Evolutionary conservation across 2,888 invertebrate species (phyloP).

Genomic region (Vesta saturnalis): DNA sequence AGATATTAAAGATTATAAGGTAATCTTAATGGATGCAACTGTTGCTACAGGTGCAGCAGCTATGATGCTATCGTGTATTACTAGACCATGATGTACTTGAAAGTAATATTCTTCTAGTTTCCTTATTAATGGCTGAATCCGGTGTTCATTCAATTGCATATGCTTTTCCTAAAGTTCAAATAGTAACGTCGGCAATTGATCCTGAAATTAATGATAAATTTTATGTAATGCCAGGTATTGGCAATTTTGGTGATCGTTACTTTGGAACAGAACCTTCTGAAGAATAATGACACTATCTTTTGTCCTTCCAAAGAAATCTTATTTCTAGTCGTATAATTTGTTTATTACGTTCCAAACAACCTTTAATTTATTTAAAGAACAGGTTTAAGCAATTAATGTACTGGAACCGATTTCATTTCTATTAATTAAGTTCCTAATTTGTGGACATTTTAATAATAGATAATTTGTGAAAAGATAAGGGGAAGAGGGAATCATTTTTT

Average conservation of each 20-base stretch:
- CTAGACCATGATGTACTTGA: constrained; percentile 98
- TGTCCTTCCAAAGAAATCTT: background rate
- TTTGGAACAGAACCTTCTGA: constrained; percentile 94
- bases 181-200: constrained; percentile 96
- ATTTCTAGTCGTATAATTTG: background rate
- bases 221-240: constrained; percentile 97
- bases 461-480: too few relatives aligned
- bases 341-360: background rate
- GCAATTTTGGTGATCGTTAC: constrained; percentile 97
- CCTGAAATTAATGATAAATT: constrained; percentile 97
- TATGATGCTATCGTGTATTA: constrained; percentile 97
- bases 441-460: too few relatives aligned
- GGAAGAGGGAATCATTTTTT: background rate
- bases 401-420: too few relatives aligned
- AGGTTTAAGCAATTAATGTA: too few relatives aligned
- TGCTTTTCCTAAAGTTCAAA: constrained; percentile 95
- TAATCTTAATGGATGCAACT: constrained; percentile 98
- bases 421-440: too few relatives aligned
- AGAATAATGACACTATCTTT: constrained; percentile 51
- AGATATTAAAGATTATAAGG: constrained; percentile 95
- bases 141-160: constrained; percentile 99
- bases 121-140: constrained; percentile 95
- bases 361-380: too few relatives aligned
- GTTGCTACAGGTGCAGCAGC: constrained; percentile 99
- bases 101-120: constrained; percentile 90